phyloP scores from a whole-genome alignment of 2,113 vertebrate species.

The Malurus elegans region DNA sequence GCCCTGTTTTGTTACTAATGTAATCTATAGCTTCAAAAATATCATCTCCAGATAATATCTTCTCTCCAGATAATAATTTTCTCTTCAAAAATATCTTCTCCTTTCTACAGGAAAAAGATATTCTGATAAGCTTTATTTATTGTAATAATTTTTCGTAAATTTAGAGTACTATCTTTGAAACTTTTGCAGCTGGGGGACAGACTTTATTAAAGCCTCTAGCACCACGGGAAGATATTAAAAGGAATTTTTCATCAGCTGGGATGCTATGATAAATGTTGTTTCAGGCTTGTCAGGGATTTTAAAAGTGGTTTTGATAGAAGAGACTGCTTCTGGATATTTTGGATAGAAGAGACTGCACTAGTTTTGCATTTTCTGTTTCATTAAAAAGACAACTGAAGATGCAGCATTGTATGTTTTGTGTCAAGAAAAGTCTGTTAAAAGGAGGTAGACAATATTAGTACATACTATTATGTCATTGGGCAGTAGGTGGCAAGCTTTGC shows the following conservation, averaged over 20 bases:
- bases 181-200: neutral
- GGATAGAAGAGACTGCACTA: neutral
- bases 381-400: neutral
- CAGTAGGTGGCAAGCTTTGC: constrained; percentile 83
- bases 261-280: constrained; percentile 9
- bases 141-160: neutral
- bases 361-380: neutral
- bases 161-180: neutral
- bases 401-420: neutral
- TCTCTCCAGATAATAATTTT: too few relatives aligned
- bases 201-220: neutral
- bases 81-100: neutral
- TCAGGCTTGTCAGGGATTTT: neutral
- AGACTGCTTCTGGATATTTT: neutral
- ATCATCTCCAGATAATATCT: neutral
- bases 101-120: accelerated
- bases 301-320: neutral
- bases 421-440: neutral
- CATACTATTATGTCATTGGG: constrained; percentile 68
- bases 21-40: neutral
- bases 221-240: constrained; percentile 36
- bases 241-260: constrained; percentile 32
- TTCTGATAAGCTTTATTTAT: neutral
- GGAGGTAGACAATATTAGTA: neutral
- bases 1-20: neutral